A percentile compares a stretch with the other conserved stretches of the same genome.
phyloP scores from a whole-genome alignment of 1,140 invertebrate genomes.

The Notospermus geniculatus region DNA sequence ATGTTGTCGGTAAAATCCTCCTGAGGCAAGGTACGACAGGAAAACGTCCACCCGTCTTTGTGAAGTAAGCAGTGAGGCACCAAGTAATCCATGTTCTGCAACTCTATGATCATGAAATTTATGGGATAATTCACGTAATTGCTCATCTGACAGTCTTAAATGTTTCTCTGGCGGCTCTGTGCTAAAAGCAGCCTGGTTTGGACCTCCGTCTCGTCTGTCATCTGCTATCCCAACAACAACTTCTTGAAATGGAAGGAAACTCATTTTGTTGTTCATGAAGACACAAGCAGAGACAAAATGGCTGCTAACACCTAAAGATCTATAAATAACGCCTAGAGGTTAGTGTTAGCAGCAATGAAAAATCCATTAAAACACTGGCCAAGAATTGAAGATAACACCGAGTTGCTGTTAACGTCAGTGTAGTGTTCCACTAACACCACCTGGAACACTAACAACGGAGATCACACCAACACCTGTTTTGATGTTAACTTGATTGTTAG shows the following conservation, averaged over 20 bases:
- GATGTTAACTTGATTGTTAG: no score
- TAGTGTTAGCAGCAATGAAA: background rate
- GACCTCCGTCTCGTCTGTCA: background rate
- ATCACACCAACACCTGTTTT: no score
- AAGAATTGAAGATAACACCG: conserved; percentile 3
- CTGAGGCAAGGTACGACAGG: background rate
- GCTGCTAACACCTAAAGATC: background rate
- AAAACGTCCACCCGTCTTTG: no score
- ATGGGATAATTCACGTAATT: background rate
- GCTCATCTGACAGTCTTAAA: background rate
- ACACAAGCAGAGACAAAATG: background rate
- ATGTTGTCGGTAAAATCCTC: background rate
- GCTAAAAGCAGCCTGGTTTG: background rate
- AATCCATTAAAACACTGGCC: background rate
- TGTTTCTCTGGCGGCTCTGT: no score
- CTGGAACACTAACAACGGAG: no score
- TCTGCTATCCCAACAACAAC: background rate
- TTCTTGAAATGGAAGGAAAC: background rate
- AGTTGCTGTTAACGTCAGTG: background rate
- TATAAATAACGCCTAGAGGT: background rate
- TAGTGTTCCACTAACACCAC: no score
- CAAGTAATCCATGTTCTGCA: conserved; percentile 2
- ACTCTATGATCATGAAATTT: background rate
- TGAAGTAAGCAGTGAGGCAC: no score
- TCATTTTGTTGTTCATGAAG: background rate